phyloP scores from a whole-genome alignment of 1,140 invertebrate genomes.

The Philotrypesis tridentata region DNA sequence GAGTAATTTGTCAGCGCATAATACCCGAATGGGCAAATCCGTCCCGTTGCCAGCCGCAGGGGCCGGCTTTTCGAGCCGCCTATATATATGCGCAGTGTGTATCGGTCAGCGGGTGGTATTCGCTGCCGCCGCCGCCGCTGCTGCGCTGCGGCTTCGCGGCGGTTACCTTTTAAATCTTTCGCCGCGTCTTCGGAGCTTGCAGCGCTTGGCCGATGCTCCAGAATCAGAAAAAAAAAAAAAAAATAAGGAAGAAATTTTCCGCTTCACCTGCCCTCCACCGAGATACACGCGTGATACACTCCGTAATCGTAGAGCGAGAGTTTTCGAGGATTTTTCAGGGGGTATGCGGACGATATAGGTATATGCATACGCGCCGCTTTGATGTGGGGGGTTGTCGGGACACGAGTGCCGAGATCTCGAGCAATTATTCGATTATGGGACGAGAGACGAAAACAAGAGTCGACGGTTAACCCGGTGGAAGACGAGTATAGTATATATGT shows the following conservation, averaged over 20 bases:
- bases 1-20: slow-evolving; percentile 68
- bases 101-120: slow-evolving; percentile 39
- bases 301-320: no score
- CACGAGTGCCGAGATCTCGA: not conserved
- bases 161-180: slow-evolving; percentile 41
- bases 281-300: no score
- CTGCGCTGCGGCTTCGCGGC: no score
- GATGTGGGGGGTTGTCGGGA: no score
- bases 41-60: slow-evolving; percentile 15
- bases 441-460: not conserved
- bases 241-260: no score
- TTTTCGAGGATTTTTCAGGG: no score
- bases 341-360: no score
- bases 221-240: no score
- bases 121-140: not conserved
- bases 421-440: not conserved
- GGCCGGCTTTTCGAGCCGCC: slow-evolving; percentile 12
- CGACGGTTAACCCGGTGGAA: not conserved
- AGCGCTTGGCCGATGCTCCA: not conserved
- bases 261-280: no score
- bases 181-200: not conserved
- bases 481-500: not conserved
- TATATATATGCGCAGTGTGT: no score
- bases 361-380: no score
- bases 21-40: slow-evolving; percentile 48